Conservation (phyloP, 2,888 invertebrate genomes). For the Rutpela maculata region DNA sequence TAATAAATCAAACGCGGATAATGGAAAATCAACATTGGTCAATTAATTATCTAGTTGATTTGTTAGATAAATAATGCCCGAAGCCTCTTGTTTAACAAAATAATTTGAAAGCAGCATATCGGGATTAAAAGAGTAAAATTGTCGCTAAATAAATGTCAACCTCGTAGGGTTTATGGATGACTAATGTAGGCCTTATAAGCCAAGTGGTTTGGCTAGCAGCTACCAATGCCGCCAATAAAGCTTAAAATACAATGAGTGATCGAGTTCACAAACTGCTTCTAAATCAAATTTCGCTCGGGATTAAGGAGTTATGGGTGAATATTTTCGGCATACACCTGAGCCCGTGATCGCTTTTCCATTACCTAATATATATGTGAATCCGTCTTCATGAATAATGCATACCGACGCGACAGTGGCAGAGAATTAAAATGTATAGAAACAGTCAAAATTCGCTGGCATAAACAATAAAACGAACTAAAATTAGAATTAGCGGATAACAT, state of each 20-base stretch:
- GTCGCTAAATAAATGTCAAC: slow-evolving; percentile 53
- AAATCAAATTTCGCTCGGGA: slow-evolving; percentile 68
- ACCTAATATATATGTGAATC: slow-evolving; percentile 68
- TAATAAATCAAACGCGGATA: neutral
- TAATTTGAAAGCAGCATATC: slow-evolving; percentile 30
- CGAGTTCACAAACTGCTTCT: slow-evolving; percentile 67
- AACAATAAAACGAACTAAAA: no score
- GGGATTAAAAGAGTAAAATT: slow-evolving; percentile 47
- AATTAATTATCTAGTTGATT: neutral
- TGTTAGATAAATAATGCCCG: neutral
- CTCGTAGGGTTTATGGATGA: slow-evolving; percentile 51
- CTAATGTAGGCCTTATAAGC: slow-evolving; percentile 52
- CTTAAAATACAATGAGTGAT: slow-evolving; percentile 66
- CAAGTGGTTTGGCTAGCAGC: slow-evolving; percentile 32
- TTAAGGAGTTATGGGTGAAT: slow-evolving; percentile 69
- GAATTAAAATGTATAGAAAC: neutral
- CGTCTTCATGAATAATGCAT: slow-evolving; percentile 69
- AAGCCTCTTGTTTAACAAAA: slow-evolving; percentile 19
- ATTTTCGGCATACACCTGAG: slow-evolving; percentile 67
- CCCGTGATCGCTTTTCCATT: slow-evolving; percentile 66
- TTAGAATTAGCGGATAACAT: no score
- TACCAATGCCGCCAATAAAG: slow-evolving; percentile 56
- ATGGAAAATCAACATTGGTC: slow-evolving; percentile 1
- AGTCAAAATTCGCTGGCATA: neutral
- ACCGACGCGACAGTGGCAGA: slow-evolving; percentile 53